Conservation (phyloP, 2,797 vertebrate genomes). For the Epinephelus malabaricus region DNA sequence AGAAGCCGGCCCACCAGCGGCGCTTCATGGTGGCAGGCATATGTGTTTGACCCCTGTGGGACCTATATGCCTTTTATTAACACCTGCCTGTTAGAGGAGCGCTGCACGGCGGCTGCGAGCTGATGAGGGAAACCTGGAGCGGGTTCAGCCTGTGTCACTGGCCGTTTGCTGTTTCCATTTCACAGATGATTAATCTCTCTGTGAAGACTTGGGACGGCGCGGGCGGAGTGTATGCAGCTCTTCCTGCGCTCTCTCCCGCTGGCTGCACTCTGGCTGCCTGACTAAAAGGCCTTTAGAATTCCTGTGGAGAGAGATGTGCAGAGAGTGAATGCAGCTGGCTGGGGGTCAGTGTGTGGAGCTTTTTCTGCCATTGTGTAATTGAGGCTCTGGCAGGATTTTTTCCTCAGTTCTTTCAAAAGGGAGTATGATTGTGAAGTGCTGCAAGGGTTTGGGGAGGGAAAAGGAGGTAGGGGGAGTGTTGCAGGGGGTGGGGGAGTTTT, state of each 20-base stretch:
- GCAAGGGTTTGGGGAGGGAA: conserved; percentile 85
- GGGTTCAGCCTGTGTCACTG: conserved; percentile 99
- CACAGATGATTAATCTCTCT: conserved; percentile 99
- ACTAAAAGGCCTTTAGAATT: conserved; percentile 99
- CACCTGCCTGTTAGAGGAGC: conserved; percentile 98
- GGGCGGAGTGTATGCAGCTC: conserved; percentile 91
- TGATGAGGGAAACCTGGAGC: conserved; percentile 98
- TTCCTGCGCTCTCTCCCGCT: conserved; percentile 94
- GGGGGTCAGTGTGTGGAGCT: conserved; percentile 98
- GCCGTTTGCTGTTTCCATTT: conserved; percentile 99
- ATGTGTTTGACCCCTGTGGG: conserved; percentile 92
- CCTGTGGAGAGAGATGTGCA: conserved; percentile 99
- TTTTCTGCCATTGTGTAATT: conserved; percentile 99
- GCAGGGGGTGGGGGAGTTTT: conserved; percentile 88
- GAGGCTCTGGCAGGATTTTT: conserved; percentile 96
- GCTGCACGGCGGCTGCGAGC: conserved; percentile 92
- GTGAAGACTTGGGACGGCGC: conserved; percentile 89
- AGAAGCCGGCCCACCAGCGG: conserved; percentile 78
- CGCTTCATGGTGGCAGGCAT: conserved; percentile 81
- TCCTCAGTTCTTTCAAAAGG: conserved; percentile 88
- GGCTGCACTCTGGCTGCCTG: conserved; percentile 97
- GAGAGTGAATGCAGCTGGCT: conserved; percentile 99
- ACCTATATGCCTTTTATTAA: conserved; percentile 99
- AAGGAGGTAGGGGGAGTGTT: conserved; percentile 86
- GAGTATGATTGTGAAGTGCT: conserved; percentile 90